phyloP scores from a whole-genome alignment of 1,140 invertebrate genomes.

The Belonocnema kinseyi region DNA sequence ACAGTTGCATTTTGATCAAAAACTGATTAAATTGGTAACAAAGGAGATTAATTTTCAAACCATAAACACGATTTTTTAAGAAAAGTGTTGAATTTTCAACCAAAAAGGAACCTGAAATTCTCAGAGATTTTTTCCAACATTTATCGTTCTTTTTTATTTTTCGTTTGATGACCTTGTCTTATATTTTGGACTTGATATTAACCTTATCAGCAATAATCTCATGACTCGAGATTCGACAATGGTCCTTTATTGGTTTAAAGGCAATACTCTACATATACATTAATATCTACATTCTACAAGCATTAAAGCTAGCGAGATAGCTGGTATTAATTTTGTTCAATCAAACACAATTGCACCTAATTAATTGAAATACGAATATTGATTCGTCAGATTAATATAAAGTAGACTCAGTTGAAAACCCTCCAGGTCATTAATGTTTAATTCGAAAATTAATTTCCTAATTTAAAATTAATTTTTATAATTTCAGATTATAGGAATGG shows the following conservation, averaged over 20 bases:
- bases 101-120: too few relatives aligned
- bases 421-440: too few relatives aligned
- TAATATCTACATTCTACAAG: neutral
- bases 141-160: neutral
- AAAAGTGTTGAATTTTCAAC: too few relatives aligned
- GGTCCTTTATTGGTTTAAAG: conserved; percentile 11
- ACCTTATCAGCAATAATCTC: conserved; percentile 17
- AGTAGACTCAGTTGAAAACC: neutral
- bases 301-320: conserved; percentile 14
- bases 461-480: neutral
- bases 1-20: too few relatives aligned
- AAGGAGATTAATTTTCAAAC: too few relatives aligned
- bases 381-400: neutral
- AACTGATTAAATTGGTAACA: too few relatives aligned
- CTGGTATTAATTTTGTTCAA: conserved; percentile 19
- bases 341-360: conserved; percentile 16
- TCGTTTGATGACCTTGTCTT: conserved; percentile 1
- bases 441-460: neutral
- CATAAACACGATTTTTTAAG: too few relatives aligned
- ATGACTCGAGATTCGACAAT: conserved; percentile 13
- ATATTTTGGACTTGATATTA: neutral
- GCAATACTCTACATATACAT: neutral
- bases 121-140: too few relatives aligned
- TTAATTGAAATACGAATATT: conserved; percentile 17
- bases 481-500: conserved; percentile 19